Base-by-base conservation (phyloP, 2,888 invertebrate genomes). In the Hesperia comma region DNA sequence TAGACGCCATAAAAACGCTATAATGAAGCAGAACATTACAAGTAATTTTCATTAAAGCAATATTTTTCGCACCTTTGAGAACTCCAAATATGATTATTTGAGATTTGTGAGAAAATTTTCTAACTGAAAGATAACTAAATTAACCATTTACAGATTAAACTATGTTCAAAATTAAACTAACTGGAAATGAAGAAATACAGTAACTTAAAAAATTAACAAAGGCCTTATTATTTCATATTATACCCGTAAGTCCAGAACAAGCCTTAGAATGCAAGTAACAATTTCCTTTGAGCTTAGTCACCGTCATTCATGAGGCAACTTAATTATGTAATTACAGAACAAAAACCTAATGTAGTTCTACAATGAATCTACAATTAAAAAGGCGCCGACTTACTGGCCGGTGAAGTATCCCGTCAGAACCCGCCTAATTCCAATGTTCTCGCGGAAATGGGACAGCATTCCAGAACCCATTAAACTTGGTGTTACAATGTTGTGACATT, bases 371-470 rank as follows among this genome's bases (percentile, higher is more conserved):
- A 26, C 51, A 51, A 51, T 51, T 54, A 33, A 17, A n/a, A 54
- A 32, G 54, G 54, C 51, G 58, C 64, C 33, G 32, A 51, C 41
- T 12, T 61, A 51, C 21, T 8, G 14, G 58, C 41, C 15, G 51
- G 33, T 58, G 40, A 66, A 43, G 43, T 60, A 54, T 69, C 61
- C 68, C 26, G 32, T 64, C 40, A 55, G 60, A 55, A n/a, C 33
- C 37, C 7, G 60, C 66, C 61, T 67, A 55, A 55, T 67, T 61
- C 55, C 46, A 17, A 19, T 40, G 33, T 62, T 58, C 66, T 72
- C 72, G 74, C 79, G 81, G 80, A 82, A 84, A 85, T 82, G 77
- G 81, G 77, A 77, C 84, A 55, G 69, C 85, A 86, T 86, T 86
- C 85, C 79, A 73, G 69, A 72, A 71, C 73, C 73, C 73, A 77